These are phyloP conservation scores for Acanthococcus lagerstroemiae DNA, from an alignment of 2,888 invertebrate species.

Conservation along the genomic window DNA sequence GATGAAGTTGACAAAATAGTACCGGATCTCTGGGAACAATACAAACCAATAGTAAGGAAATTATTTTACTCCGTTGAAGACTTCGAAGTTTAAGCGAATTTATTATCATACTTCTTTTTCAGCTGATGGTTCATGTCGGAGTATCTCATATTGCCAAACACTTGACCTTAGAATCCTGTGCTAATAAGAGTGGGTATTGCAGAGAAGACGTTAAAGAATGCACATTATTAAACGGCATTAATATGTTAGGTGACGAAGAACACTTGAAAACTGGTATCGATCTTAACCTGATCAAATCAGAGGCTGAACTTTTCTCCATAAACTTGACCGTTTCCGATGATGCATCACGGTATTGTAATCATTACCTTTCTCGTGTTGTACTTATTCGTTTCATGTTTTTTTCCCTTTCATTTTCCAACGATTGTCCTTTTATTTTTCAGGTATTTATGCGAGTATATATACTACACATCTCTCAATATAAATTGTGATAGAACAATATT, in stretches of 20 bases:
- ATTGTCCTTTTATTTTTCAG: constrained; percentile 43
- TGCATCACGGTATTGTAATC: constrained; percentile 56
- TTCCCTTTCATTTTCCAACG: no score
- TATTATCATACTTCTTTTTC: constrained; percentile 38
- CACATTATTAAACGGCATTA: constrained; percentile 37
- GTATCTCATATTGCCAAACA: constrained; percentile 53
- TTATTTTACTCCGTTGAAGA: constrained; percentile 9
- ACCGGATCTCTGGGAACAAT: constrained; percentile 57
- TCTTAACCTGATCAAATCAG: constrained; percentile 46
- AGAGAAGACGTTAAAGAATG: constrained; percentile 48
- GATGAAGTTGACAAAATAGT: constrained; percentile 54
- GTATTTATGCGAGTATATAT: constrained; percentile 74
- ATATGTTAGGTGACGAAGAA: constrained; percentile 46
- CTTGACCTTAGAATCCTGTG: constrained; percentile 59
- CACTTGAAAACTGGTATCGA: constrained; percentile 42
- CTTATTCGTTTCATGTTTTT: constrained; percentile 3
- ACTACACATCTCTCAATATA: constrained; percentile 61
- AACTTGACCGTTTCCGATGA: constrained; percentile 49
- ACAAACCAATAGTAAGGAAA: constrained; percentile 55
- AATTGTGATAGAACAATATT: constrained; percentile 55
- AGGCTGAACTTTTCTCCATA: constrained; percentile 44
- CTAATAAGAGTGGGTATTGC: constrained; percentile 52
- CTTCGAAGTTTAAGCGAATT: constrained; percentile 13
- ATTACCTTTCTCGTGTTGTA: constrained; percentile 4
- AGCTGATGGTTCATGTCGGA: constrained; percentile 74